A percentile compares a stretch with the other conserved stretches of the same genome.
Evolutionary conservation across 2,888 invertebrate genomes (phyloP).

Genomic region (Germaria angustata): DNA sequence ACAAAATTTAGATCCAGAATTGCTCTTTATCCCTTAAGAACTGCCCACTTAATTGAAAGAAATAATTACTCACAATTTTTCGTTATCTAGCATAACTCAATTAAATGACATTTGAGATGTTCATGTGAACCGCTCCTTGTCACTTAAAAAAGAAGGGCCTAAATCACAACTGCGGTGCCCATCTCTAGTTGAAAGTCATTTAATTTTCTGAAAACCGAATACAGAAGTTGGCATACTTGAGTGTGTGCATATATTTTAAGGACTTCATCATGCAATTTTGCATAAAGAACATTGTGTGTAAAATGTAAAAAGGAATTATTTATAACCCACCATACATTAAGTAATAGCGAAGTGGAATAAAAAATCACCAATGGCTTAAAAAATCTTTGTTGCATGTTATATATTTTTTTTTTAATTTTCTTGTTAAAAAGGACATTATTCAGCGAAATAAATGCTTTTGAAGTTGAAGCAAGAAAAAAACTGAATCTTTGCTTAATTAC

Average conservation of each 20-base stretch:
- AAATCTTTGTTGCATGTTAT: constrained; percentile 49
- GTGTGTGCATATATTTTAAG: constrained; percentile 1
- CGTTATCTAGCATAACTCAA: too few species aligned
- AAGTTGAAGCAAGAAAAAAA: neutral
- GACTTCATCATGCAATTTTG: constrained; percentile 43
- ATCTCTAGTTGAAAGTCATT: neutral
- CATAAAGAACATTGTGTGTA: neutral
- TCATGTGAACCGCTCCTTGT: too few species aligned
- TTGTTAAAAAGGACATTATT: neutral
- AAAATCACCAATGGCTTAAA: neutral
- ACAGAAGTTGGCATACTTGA: constrained; percentile 6
- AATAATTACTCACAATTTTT: too few species aligned
- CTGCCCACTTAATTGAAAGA: too few species aligned
- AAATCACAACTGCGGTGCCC: too few species aligned
- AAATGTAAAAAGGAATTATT: neutral
- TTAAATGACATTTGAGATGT: too few species aligned
- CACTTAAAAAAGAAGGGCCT: too few species aligned
- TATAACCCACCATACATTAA: neutral
- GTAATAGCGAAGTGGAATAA: neutral
- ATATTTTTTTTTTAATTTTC: neutral
- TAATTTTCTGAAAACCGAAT: constrained; percentile 1
- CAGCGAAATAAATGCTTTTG: neutral
- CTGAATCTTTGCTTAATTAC: constrained; percentile 47
- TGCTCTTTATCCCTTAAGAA: too few species aligned
- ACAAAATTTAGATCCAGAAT: too few species aligned